Conservation (phyloP, 2,113 vertebrate genomes). For the Callopanchax toddi region DNA sequence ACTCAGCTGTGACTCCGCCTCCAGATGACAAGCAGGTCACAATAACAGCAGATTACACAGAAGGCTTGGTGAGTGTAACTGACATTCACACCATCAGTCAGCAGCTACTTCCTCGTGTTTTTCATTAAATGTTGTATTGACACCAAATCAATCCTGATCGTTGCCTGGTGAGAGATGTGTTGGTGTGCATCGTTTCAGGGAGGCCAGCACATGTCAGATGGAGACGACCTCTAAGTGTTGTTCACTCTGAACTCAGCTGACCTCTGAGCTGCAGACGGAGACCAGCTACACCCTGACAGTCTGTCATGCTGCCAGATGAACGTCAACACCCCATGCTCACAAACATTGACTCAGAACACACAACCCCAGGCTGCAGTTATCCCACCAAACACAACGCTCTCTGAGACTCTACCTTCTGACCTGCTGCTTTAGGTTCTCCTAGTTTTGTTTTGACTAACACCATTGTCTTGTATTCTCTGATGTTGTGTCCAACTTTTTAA, state of each 20-base stretch:
- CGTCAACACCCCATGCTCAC: constrained; percentile 1
- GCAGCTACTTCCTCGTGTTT: too few relatives aligned
- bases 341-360: constrained; percentile 39
- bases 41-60: constrained; percentile 94
- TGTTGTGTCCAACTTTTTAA: constrained; percentile 9
- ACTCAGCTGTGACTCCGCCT: constrained; percentile 83
- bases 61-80: constrained; percentile 86
- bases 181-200: constrained; percentile 55
- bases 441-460: constrained; percentile 27
- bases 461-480: constrained; percentile 6
- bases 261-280: constrained; percentile 24
- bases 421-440: constrained; percentile 39
- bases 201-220: constrained; percentile 79
- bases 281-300: constrained; percentile 71
- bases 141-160: neutral
- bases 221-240: constrained; percentile 86
- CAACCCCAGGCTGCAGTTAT: constrained; percentile 46
- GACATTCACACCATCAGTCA: too few relatives aligned
- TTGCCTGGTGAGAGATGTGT: neutral
- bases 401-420: too few relatives aligned
- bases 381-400: too few relatives aligned
- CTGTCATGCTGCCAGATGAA: constrained; percentile 77
- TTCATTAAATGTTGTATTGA: neutral
- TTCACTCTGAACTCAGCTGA: constrained; percentile 28
- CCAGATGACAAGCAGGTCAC: constrained; percentile 95